phyloP scores from a whole-genome alignment of 2,888 invertebrate species.

The Leuctra nigra region DNA sequence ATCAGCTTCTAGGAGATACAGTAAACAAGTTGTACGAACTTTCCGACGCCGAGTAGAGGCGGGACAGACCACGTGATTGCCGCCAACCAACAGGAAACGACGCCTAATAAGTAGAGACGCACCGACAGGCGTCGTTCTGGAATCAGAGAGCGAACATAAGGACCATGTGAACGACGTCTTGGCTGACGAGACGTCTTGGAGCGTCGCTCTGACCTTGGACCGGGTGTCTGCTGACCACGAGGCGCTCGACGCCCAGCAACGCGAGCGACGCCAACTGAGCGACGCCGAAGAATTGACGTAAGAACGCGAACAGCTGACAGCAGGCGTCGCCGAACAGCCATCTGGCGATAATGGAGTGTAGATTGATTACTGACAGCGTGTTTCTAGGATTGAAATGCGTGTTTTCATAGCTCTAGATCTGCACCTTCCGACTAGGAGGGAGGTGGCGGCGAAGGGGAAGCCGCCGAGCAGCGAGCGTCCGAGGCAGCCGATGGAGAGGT shows the following conservation, averaged over 20 bases:
- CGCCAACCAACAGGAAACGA: constrained; percentile 43
- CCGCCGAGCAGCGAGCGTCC: constrained; percentile 46
- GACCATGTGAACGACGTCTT: neutral
- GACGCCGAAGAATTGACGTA: constrained; percentile 49
- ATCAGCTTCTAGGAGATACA: too few species aligned
- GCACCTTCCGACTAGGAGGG: constrained; percentile 48
- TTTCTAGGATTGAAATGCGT: neutral
- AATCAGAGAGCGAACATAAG: neutral
- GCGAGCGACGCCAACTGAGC: constrained; percentile 48
- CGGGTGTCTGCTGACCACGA: constrained; percentile 44
- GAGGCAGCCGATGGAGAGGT: constrained; percentile 47
- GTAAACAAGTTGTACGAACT: too few species aligned
- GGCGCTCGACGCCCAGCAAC: constrained; percentile 46
- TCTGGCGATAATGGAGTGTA: constrained; percentile 37
- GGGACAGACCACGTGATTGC: constrained; percentile 44
- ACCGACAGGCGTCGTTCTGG: constrained; percentile 43
- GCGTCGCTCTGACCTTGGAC: constrained; percentile 43
- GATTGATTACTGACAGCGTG: neutral
- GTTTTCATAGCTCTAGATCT: constrained; percentile 2
- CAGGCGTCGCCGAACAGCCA: constrained; percentile 49
- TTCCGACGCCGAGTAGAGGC: constrained; percentile 45
- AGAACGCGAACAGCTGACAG: constrained; percentile 50
- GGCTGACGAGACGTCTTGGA: neutral
- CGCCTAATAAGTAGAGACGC: constrained; percentile 43
- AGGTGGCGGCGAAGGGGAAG: constrained; percentile 49